Conservation (phyloP, 2,888 invertebrate species). For the Brachypalpus laphriformis region DNA sequence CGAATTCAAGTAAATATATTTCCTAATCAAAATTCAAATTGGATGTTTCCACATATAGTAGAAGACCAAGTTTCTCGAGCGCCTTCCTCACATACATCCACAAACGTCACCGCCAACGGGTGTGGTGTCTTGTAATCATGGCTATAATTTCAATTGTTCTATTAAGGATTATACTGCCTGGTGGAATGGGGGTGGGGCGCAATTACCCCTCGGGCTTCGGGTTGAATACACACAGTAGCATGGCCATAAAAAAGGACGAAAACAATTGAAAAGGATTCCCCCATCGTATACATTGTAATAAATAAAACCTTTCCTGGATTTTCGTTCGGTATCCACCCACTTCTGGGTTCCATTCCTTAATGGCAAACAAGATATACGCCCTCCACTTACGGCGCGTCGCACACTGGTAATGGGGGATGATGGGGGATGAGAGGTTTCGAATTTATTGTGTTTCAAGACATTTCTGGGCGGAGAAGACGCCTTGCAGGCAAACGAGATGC, state of each 20-base stretch:
- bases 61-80: slow-evolving; percentile 26
- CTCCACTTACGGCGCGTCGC: slow-evolving; percentile 71
- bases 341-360: slow-evolving; percentile 49
- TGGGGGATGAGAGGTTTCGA: slow-evolving; percentile 38
- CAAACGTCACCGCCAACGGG: slow-evolving; percentile 34
- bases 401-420: slow-evolving; percentile 39
- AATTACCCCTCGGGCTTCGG: slow-evolving; percentile 63
- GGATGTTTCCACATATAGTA: slow-evolving; percentile 75
- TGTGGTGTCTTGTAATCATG: slow-evolving; percentile 68
- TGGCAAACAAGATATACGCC: slow-evolving; percentile 69
- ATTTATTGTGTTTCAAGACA: slow-evolving; percentile 64
- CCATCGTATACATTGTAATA: slow-evolving; percentile 68
- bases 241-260: slow-evolving; percentile 55
- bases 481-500: slow-evolving; percentile 53
- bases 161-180: slow-evolving; percentile 67
- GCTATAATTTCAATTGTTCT: slow-evolving; percentile 74
- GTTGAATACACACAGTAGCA: slow-evolving; percentile 26
- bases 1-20: slow-evolving; percentile 78
- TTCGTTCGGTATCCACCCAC: slow-evolving; percentile 75
- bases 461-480: slow-evolving; percentile 61
- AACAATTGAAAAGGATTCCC: slow-evolving; percentile 73
- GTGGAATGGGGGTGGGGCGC: slow-evolving; percentile 30
- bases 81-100: slow-evolving; percentile 8
- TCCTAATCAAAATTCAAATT: slow-evolving; percentile 83
- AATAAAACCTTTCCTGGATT: slow-evolving; percentile 74